Evolutionary conservation across 1,140 invertebrate species (phyloP).

Genomic region (Heterodera schachtii): DNA sequence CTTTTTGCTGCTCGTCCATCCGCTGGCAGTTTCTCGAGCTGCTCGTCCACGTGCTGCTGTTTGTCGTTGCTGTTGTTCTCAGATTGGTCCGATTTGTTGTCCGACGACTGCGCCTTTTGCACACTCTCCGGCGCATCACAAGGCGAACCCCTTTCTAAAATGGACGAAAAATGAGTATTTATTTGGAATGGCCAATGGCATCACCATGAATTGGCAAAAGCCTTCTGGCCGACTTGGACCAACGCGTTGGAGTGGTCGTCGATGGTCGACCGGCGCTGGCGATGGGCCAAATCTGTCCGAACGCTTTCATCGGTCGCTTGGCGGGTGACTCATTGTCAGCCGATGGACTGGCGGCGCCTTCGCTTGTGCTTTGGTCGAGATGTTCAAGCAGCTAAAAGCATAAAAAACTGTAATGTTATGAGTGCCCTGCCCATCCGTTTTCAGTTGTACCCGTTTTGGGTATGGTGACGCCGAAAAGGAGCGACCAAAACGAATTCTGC

Average conservation of each 20-base stretch:
- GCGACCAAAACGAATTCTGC: background rate
- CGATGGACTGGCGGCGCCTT: background rate
- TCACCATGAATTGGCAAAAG: background rate
- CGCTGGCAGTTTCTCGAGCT: no score
- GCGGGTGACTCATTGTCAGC: background rate
- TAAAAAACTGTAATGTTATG: background rate
- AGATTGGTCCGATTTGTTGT: background rate
- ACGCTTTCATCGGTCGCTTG: slow-evolving; percentile 5
- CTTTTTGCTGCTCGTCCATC: no score
- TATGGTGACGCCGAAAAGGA: background rate
- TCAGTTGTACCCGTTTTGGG: background rate
- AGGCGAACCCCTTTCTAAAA: background rate
- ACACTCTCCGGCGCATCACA: background rate
- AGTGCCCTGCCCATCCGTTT: background rate
- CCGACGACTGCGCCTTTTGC: background rate
- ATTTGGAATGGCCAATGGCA: background rate
- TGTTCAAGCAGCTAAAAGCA: background rate
- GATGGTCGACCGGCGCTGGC: background rate
- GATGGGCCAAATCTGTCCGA: background rate
- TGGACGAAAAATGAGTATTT: background rate
- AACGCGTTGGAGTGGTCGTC: background rate
- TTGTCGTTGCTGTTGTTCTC: no score
- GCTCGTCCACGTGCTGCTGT: no score
- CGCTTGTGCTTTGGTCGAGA: background rate
- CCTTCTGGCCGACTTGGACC: background rate